These are phyloP conservation scores for Nansenia antarctica DNA, from an alignment of 2,113 vertebrate species.

Conservation along the genomic window DNA sequence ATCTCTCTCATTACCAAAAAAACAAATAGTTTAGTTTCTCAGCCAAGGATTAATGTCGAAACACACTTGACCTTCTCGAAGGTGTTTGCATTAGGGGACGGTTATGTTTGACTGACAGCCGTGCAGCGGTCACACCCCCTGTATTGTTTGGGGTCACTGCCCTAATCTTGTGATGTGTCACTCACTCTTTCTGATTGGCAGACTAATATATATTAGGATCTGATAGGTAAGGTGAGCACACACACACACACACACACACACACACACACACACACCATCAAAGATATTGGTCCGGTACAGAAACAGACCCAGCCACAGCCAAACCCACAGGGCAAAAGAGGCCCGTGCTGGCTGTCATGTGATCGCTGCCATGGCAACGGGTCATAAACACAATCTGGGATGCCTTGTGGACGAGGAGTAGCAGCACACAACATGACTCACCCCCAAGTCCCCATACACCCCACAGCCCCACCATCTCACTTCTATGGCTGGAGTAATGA, in stretches of 20 bases:
- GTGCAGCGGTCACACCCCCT: not conserved
- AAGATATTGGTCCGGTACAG: conserved; percentile 39
- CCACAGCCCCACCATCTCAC: conserved; percentile 5
- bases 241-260: conserved; percentile 18
- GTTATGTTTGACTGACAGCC: conserved; percentile 24
- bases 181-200: conserved; percentile 55
- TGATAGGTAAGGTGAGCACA: conserved; percentile 42
- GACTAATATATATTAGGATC: conserved; percentile 60
- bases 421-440: conserved; percentile 31
- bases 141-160: conserved; percentile 35
- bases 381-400: conserved; percentile 52
- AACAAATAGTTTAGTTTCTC: not conserved
- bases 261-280: conserved; percentile 20
- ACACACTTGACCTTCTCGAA: conserved; percentile 36
- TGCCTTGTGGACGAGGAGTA: conserved; percentile 24
- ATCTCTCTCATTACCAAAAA: not conserved
- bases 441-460: conserved; percentile 2
- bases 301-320: conserved; percentile 36
- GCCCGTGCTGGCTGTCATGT: conserved; percentile 40
- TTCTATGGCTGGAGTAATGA: conserved; percentile 30
- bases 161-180: conserved; percentile 58
- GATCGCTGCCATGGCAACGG: conserved; percentile 41
- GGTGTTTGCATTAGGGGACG: conserved; percentile 27
- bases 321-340: conserved; percentile 38
- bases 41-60: not conserved